Base-by-base conservation (phyloP, 2,113 vertebrate genomes). In the Limanda limanda region DNA sequence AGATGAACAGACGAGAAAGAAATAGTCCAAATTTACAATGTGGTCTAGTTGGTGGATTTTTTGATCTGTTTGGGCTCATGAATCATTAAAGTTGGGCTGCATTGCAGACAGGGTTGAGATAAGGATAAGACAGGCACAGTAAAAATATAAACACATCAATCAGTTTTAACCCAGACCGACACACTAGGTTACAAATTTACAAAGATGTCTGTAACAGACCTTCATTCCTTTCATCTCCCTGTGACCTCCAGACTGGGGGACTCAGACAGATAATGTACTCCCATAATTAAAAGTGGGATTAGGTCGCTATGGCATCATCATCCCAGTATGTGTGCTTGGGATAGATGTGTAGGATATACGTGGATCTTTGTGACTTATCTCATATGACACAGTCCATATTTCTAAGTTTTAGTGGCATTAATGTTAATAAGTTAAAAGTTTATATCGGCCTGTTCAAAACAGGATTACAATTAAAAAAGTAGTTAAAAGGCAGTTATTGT, bases 1-100 rank as follows among this genome's bases (percentile, higher is more conserved):
- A 63, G 52, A 68, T 24, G 63, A 77, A 61, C 64, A 77, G 58
- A 82, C 67, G 65, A 17, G 31, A 56, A 59, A 78, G 68, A 59
- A 48, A 54, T 52, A 20, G 27, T 51, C 3, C 47, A 58, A 47
- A 58, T 24, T 37, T 37, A 15, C 3, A 25, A 23, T 20, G 7
- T 58, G 24, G 27, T 45, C 21, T 1, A 17, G 24, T 17, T 72
- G 55, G 40, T 21, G 1, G 11, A 48, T 78, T 11, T 3, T 25
- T 25, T 4, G 20, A 51, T 62, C n/a, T 57, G 40, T 37, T 71
- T 51, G 11, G 31, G 24, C 42, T 74, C 12, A 51, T 27, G 18
- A 51, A 31, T 1, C n/a, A 35, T 72, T 42, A 14, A 17, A 13
- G 4, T 4, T 58, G 57, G 6, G 13, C 23, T 40, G 27, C 24